A percentile compares a stretch with the other conserved stretches of the same genome.
Evolutionary conservation across 2,797 vertebrate species (phyloP).

Genomic region (Megalops cyprinoides): DNA sequence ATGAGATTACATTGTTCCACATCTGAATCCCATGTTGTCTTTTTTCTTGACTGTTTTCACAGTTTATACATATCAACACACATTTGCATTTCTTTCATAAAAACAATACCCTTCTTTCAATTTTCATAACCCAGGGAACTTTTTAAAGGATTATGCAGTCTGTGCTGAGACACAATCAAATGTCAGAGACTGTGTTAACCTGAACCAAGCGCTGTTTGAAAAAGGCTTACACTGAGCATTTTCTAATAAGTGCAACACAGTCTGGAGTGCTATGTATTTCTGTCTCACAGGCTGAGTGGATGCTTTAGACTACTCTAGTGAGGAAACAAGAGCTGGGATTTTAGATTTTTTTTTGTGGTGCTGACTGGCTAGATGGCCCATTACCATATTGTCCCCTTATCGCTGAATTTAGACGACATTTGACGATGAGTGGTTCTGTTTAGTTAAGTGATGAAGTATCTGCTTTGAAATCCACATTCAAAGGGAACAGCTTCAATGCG

Average conservation of each 20-base stretch:
- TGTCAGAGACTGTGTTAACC: background rate
- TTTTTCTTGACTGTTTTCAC: background rate
- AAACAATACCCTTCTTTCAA: background rate
- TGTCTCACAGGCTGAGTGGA: background rate
- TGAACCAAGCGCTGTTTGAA: background rate
- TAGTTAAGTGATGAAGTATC: background rate
- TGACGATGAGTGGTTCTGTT: slow-evolving; percentile 13
- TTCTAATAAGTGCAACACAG: too few relatives aligned
- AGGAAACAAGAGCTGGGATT: background rate
- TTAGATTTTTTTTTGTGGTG: background rate
- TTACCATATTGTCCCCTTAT: background rate
- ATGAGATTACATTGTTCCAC: background rate
- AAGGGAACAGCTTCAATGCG: background rate
- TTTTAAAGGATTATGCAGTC: background rate
- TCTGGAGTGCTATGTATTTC: background rate
- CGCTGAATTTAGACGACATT: background rate
- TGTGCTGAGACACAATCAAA: background rate
- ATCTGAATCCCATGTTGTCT: background rate
- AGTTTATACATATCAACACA: too few relatives aligned
- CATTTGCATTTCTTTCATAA: background rate
- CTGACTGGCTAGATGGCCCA: background rate
- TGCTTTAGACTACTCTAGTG: background rate
- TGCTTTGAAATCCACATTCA: background rate
- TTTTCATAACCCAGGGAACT: background rate
- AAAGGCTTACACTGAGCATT: background rate